Evolutionary conservation across 2,113 vertebrate genomes (phyloP).

Genomic region (Ochotona princeps): DNA sequence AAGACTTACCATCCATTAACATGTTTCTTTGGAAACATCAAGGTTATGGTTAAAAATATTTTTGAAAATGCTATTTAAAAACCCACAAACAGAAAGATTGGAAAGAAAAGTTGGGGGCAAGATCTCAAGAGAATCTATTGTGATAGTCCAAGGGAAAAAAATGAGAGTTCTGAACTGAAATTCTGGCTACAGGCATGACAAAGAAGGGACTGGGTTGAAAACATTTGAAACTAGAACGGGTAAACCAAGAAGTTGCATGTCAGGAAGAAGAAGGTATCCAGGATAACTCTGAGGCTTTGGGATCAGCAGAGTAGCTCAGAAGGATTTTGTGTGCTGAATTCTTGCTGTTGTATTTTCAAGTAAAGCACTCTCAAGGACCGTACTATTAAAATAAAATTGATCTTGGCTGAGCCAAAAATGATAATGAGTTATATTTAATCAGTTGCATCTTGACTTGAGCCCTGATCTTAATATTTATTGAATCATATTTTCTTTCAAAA

Average conservation of each 20-base stretch:
- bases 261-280: background rate
- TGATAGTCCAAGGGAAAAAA: background rate
- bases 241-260: background rate
- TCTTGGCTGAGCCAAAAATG: background rate
- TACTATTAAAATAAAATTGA: slow-evolving; percentile 6
- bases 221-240: background rate
- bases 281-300: slow-evolving; percentile 4
- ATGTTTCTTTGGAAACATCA: slow-evolving; percentile 39
- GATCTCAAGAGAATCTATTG: background rate
- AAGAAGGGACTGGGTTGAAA: background rate
- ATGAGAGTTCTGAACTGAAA: background rate
- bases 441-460: background rate
- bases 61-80: background rate
- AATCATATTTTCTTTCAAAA: slow-evolving; percentile 19
- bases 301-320: slow-evolving; percentile 22
- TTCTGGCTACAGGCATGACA: background rate
- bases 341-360: slow-evolving; percentile 45
- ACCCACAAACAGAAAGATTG: background rate
- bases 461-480: slow-evolving; percentile 60
- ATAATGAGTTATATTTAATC: slow-evolving; percentile 37
- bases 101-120: background rate
- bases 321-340: background rate
- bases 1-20: background rate
- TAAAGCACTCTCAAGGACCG: background rate
- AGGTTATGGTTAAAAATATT: background rate